Evolutionary conservation across 2,797 vertebrate species (phyloP).

Genomic region (Semotilus atromaculatus): DNA sequence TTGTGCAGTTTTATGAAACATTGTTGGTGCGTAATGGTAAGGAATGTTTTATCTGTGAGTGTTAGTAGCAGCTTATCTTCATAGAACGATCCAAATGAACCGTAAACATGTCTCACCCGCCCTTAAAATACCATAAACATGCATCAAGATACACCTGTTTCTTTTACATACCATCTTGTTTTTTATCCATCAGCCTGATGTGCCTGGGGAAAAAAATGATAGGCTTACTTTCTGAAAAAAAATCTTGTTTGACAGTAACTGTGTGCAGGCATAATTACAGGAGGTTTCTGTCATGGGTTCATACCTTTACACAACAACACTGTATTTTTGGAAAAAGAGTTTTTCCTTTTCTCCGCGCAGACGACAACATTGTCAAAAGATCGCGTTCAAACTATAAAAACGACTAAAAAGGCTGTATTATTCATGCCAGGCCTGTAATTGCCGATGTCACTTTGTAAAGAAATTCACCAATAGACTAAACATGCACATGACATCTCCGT

Average conservation of each 20-base stretch:
- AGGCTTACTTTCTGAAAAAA: background rate
- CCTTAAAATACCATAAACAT: background rate
- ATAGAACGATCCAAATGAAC: background rate
- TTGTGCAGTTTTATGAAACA: too few species aligned
- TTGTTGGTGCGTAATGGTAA: background rate
- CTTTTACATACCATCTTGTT: background rate
- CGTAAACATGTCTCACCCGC: too few species aligned
- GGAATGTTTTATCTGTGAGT: background rate
- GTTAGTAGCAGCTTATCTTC: background rate
- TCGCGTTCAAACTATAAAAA: background rate
- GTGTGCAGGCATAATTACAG: too few species aligned
- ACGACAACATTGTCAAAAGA: background rate
- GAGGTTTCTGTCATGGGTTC: background rate
- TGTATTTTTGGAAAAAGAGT: background rate
- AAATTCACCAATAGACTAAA: too few species aligned
- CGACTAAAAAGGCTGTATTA: background rate
- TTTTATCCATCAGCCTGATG: background rate
- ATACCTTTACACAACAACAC: background rate
- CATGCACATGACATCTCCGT: too few species aligned
- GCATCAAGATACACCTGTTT: background rate
- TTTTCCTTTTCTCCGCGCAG: background rate
- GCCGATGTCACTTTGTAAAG: too few species aligned
- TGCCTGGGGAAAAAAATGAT: too few species aligned
- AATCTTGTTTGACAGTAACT: background rate
- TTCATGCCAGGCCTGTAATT: too few species aligned